A percentile compares a stretch with the other conserved stretches of the same genome.
These are phyloP conservation scores for fruit fly (Drosophila melanogaster) DNA, from an alignment of 1,140 invertebrate genomes.

Conservation along the genomic window DNA sequence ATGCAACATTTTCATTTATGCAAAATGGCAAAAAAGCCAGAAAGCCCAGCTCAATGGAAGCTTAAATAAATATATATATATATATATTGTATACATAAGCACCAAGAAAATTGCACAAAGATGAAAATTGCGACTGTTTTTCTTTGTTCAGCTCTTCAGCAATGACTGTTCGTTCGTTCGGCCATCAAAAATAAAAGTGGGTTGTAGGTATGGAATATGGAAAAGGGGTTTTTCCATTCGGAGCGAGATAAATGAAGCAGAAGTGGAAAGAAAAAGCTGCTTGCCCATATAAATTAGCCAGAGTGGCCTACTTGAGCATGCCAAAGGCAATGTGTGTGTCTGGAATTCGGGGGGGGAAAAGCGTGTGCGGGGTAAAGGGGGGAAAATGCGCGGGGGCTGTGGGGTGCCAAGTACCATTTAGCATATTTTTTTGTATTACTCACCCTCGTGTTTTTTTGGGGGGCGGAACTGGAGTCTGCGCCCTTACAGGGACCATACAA, in stretches of 20 bases:
- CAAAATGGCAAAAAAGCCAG: constrained; percentile 41
- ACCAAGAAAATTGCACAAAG: constrained; percentile 20
- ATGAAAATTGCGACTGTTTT: constrained; percentile 26
- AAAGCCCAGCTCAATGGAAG: constrained; percentile 44
- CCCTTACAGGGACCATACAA: constrained; percentile 5
- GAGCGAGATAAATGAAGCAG: constrained; percentile 38
- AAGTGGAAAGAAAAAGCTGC: constrained; percentile 42
- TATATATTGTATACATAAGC: too few relatives aligned
- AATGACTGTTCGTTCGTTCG: constrained; percentile 14
- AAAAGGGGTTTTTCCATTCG: constrained; percentile 3
- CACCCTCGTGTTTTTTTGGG: constrained; percentile 13
- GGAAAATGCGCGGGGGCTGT: background rate
- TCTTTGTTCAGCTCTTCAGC: constrained; percentile 54
- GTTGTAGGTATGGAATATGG: background rate
- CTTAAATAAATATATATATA: constrained; percentile 51
- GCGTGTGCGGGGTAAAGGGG: background rate
- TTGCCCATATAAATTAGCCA: constrained; percentile 68
- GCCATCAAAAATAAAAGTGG: constrained; percentile 23
- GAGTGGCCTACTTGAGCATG: constrained; percentile 68
- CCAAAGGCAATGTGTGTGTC: constrained; percentile 51
- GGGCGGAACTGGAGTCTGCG: constrained; percentile 36
- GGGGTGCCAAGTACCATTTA: constrained; percentile 71
- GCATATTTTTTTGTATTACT: constrained; percentile 58
- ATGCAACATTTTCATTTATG: constrained; percentile 52
- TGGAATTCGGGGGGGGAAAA: constrained; percentile 5